phyloP scores from a whole-genome alignment of 2,888 invertebrate species.

The Idaea straminata region DNA sequence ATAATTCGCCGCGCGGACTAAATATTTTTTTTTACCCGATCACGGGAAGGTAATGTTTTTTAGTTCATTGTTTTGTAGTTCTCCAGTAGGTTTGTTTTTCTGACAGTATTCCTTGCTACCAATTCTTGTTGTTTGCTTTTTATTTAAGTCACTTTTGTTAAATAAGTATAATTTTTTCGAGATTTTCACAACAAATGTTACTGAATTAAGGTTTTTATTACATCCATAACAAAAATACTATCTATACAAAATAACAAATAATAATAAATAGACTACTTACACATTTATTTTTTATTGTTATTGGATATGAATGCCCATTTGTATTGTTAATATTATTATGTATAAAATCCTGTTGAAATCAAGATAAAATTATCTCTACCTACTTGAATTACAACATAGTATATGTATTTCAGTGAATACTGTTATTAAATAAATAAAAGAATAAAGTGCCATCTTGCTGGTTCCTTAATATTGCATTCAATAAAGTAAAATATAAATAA shows the following conservation, averaged over 20 bases:
- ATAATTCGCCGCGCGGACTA: too few species aligned
- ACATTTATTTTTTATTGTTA: neutral
- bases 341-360: neutral
- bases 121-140: conserved; percentile 19
- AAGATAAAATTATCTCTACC: neutral
- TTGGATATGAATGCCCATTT: neutral
- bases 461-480: conserved; percentile 54
- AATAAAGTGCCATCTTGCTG: conserved; percentile 61
- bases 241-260: neutral
- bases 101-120: conserved; percentile 27
- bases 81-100: neutral
- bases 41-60: neutral
- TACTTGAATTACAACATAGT: conserved; percentile 29
- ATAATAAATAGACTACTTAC: neutral
- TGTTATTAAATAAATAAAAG: conserved; percentile 18
- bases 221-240: neutral
- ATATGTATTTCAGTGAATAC: conserved; percentile 26
- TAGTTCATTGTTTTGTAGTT: conserved; percentile 20
- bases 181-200: too few species aligned
- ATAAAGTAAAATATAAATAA: conserved; percentile 34
- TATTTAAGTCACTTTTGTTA: conserved; percentile 24
- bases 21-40: too few species aligned
- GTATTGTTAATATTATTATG: neutral
- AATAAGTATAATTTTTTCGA: conserved; percentile 13
- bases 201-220: neutral